Percentiles rank a stretch among this genome's conserved stretches.
These are phyloP conservation scores for Ceramica pisi DNA, from an alignment of 2,888 invertebrate genomes.

Conservation along the genomic window DNA sequence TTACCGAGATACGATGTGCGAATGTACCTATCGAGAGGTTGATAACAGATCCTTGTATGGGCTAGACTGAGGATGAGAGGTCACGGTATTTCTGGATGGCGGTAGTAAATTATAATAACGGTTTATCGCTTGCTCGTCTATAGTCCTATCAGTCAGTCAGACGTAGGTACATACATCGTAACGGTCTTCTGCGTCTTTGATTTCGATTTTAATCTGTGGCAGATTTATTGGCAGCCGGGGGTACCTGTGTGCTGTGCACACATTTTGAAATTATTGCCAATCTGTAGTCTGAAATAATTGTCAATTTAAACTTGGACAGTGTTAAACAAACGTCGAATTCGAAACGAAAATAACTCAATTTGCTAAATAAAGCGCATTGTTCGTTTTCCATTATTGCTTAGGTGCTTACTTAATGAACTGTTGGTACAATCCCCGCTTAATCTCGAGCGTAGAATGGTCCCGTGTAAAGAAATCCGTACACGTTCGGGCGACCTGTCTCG, in stretches of 20 bases:
- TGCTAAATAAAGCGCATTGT: constrained; percentile 41
- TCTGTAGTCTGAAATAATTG: background rate
- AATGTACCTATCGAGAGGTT: constrained; percentile 52
- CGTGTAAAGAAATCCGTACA: constrained; percentile 54
- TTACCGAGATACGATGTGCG: constrained; percentile 62
- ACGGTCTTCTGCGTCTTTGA: constrained; percentile 1
- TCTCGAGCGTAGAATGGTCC: constrained; percentile 42
- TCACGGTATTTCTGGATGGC: constrained; percentile 22
- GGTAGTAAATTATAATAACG: constrained; percentile 38
- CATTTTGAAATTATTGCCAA: background rate
- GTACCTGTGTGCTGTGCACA: background rate
- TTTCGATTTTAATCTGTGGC: constrained; percentile 17
- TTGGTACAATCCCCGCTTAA: constrained; percentile 35
- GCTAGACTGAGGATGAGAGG: constrained; percentile 34
- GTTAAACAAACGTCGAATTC: background rate
- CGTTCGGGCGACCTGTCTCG: constrained; percentile 38
- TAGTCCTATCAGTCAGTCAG: constrained; percentile 16
- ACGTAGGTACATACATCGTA: background rate
- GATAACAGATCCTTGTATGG: constrained; percentile 51
- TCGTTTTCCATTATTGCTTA: constrained; percentile 17
- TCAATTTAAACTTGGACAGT: background rate
- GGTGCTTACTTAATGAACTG: constrained; percentile 42
- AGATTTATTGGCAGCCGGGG: constrained; percentile 5
- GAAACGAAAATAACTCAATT: constrained; percentile 36
- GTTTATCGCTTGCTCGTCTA: constrained; percentile 17